Conservation (phyloP, 2,888 invertebrate species). For the Cenopis cana region DNA sequence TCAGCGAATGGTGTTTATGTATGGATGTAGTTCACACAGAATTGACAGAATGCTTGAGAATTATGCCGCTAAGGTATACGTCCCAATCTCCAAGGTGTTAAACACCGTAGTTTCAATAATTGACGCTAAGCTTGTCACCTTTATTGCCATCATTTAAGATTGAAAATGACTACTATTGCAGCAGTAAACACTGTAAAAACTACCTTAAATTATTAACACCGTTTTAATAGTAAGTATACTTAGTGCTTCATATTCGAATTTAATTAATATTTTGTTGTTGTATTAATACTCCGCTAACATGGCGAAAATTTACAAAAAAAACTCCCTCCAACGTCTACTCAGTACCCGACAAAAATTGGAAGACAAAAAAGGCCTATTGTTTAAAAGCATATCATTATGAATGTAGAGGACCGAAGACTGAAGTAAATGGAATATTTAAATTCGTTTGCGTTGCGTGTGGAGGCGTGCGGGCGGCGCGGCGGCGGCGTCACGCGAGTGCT, state of each 20-base stretch:
- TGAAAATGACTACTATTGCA: neutral
- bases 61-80: neutral
- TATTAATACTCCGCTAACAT: too few relatives aligned
- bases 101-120: neutral
- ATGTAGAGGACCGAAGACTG: slow-evolving; percentile 22
- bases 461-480: slow-evolving; percentile 57
- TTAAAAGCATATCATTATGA: slow-evolving; percentile 25
- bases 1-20: slow-evolving; percentile 6
- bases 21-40: too few relatives aligned
- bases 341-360: neutral
- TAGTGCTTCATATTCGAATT: neutral
- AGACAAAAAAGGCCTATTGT: slow-evolving; percentile 2
- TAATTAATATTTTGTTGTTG: neutral
- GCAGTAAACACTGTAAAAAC: too few relatives aligned
- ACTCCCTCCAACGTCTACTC: neutral
- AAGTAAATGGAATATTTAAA: slow-evolving; percentile 54
- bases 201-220: neutral
- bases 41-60: neutral
- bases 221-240: neutral
- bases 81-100: neutral
- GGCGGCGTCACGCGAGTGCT: slow-evolving; percentile 67
- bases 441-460: slow-evolving; percentile 57
- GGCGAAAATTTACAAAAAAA: neutral
- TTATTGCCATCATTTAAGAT: neutral
- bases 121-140: neutral